These are phyloP conservation scores for Leptarthrus brevirostris DNA, from an alignment of 2,888 invertebrate species.

Conservation along the genomic window DNA sequence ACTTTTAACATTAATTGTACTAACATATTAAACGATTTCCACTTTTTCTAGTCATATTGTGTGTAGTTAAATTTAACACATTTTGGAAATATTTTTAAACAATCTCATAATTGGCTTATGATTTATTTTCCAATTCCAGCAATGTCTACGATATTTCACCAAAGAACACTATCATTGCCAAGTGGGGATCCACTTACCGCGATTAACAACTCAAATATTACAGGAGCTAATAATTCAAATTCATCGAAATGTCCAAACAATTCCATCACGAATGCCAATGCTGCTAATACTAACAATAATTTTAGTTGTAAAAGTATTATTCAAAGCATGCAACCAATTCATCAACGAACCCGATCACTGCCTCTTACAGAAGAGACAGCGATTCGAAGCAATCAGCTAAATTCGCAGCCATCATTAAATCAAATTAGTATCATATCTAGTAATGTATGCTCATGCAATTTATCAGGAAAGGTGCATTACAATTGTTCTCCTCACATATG, in stretches of 20 bases:
- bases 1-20: no score
- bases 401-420: constrained; percentile 40
- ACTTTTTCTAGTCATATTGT: no score
- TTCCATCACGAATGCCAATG: constrained; percentile 5
- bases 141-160: constrained; percentile 54
- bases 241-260: constrained; percentile 6
- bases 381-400: constrained; percentile 46
- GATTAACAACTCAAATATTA: background rate
- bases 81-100: background rate
- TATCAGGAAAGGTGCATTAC: constrained; percentile 33
- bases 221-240: background rate
- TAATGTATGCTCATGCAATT: constrained; percentile 32
- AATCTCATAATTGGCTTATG: background rate
- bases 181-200: constrained; percentile 47
- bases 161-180: constrained; percentile 56
- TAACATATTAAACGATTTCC: no score
- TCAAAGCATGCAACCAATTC: constrained; percentile 65
- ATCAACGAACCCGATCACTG: constrained; percentile 78
- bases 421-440: constrained; percentile 14
- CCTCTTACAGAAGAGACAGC: constrained; percentile 73
- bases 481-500: constrained; percentile 32
- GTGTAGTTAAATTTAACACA: background rate
- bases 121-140: constrained; percentile 41
- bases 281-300: constrained; percentile 15
- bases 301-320: background rate